These are phyloP conservation scores for Drosophila jambulina DNA, from an alignment of 1,140 invertebrate genomes.

Conservation along the genomic window DNA sequence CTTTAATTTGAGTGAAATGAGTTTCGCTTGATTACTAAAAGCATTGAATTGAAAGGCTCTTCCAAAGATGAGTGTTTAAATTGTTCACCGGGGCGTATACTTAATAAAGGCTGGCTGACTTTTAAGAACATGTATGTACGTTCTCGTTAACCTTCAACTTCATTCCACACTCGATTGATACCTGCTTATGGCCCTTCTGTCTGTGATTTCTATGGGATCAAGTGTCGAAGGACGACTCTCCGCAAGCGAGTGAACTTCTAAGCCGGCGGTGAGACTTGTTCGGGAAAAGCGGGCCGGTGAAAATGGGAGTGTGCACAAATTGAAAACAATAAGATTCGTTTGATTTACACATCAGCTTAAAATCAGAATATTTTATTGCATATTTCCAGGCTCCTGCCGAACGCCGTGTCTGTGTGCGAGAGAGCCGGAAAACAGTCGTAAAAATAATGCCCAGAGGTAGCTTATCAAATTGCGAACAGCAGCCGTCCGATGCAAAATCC, in stretches of 20 bases:
- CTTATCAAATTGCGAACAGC: constrained; percentile 79
- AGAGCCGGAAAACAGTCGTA: constrained; percentile 62
- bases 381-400: constrained; percentile 62
- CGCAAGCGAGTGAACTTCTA: constrained; percentile 12
- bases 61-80: constrained; percentile 18
- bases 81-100: constrained; percentile 46
- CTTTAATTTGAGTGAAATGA: constrained; percentile 2
- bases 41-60: constrained; percentile 15
- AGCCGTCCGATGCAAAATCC: constrained; percentile 77
- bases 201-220: constrained; percentile 18
- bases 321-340: constrained; percentile 79
- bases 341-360: constrained; percentile 81
- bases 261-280: not conserved
- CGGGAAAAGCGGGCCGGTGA: not conserved
- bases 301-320: constrained; percentile 43
- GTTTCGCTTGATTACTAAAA: not conserved
- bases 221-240: constrained; percentile 9
- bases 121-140: constrained; percentile 7
- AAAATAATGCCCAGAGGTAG: constrained; percentile 80
- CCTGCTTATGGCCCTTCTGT: not conserved
- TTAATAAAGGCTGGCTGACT: constrained; percentile 22
- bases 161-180: not conserved
- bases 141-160: constrained; percentile 10
- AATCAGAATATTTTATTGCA: constrained; percentile 79
- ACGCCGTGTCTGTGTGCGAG: constrained; percentile 36